Evolutionary conservation across 92 coral and sea anemone species (phyloP).

Genomic region (Palythoa grandis): DNA sequence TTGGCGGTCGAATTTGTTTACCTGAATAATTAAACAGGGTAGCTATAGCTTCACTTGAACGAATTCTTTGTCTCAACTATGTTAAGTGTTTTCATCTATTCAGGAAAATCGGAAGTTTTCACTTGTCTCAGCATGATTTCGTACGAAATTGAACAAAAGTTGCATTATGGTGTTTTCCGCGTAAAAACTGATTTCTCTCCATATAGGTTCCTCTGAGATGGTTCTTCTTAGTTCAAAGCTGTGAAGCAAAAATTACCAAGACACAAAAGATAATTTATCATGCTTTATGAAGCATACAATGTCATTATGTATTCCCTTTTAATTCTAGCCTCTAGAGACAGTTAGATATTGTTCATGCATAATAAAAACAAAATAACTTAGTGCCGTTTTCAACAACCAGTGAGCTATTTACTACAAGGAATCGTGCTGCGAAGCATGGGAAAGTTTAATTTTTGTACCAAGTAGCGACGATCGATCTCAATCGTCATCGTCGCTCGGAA

Average conservation of each 20-base stretch:
- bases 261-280: background rate
- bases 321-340: background rate
- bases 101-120: background rate
- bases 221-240: background rate
- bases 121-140: constrained; percentile 1
- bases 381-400: background rate
- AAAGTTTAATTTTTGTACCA: background rate
- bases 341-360: background rate
- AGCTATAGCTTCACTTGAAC: background rate
- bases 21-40: constrained; percentile 25
- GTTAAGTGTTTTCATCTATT: constrained; percentile 7
- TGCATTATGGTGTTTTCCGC: background rate
- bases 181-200: background rate
- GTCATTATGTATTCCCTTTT: background rate
- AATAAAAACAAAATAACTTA: background rate
- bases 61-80: constrained; percentile 8
- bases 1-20: constrained; percentile 23
- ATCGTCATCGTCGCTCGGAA: background rate
- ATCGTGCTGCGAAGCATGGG: background rate
- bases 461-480: background rate
- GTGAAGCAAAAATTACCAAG: background rate
- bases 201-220: background rate
- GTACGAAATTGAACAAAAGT: constrained; percentile 22
- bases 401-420: background rate
- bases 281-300: background rate